These are phyloP conservation scores for Nycticryphes semicollaris DNA, from an alignment of 2,113 vertebrate genomes.

Conservation along the genomic window DNA sequence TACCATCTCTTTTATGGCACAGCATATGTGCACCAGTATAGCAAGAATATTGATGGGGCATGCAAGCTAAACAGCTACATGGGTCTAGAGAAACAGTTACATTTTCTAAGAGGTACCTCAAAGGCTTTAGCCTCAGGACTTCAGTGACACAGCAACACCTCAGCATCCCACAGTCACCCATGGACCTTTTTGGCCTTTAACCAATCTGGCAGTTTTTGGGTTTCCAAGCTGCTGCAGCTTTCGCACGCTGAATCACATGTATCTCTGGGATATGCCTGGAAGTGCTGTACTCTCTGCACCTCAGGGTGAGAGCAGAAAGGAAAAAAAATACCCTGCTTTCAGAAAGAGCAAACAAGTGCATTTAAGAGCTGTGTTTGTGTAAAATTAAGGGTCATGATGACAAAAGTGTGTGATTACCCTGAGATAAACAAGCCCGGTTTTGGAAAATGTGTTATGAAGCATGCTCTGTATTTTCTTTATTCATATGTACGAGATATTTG, in stretches of 20 bases:
- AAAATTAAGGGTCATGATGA: neutral
- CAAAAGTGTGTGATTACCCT: neutral
- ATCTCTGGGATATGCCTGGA: neutral
- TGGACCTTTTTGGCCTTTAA: neutral
- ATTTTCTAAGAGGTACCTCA: neutral
- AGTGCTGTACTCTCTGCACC: neutral
- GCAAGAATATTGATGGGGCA: neutral
- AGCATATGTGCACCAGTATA: neutral
- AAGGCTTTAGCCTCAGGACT: neutral
- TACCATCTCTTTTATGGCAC: neutral
- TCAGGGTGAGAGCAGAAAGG: neutral
- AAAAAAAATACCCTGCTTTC: neutral
- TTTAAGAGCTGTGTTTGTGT: neutral
- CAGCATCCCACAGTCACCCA: neutral
- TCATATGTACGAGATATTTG: neutral
- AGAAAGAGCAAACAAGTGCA: neutral
- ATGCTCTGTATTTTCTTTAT: neutral
- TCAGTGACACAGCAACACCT: neutral
- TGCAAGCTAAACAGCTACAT: neutral
- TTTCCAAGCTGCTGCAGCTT: neutral
- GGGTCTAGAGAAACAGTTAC: neutral
- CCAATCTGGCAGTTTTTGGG: neutral
- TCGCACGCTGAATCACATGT: fast-evolving
- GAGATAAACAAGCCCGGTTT: neutral
- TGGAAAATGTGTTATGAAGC: neutral